Evolutionary conservation across 2,888 invertebrate species (phyloP), one percentile per base, ranked within the genome.

Genomic region (Eristalinus aeneus): DNA sequence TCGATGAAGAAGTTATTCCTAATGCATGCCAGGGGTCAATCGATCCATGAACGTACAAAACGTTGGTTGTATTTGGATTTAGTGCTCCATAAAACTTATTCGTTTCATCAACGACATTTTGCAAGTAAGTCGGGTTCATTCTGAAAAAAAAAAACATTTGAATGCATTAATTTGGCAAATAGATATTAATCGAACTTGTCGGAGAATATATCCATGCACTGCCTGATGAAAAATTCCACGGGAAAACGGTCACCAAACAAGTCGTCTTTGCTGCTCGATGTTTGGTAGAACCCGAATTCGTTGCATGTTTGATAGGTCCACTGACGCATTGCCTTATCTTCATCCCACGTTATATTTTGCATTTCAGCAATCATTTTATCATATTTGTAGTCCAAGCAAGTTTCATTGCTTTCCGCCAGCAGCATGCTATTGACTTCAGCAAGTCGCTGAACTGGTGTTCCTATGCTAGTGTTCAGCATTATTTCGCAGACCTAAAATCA

Each of bases 251-350:
- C 93, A 0, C 97, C 97, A 91, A 98, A 98, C 91, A 95, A 91
- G 23, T 89, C 89, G 0, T 88, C 88, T n/a, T 89, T 89, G n/a
- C 91, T 90, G 16, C 90, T 90, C 0, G 98, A 97, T 0, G 97
- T 97, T 93, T 99, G 98, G 92, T 96, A 99, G 92, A 97, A 99
- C 31, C 98, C 98, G 91, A 98, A 99, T 92, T 99, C 99, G 0
- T 97, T 97, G 91, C 98, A 99, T 0, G 98, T 98, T 93, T 98
- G 98, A 91, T 98, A 98, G 80, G 94, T 96, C 98, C 98, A 98
- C 90, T 97, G 97, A 0, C 98, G 96, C 88, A 94, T 96, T 92
- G 94, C 96, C 94, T 96, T 96, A 91, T 95, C 95, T 12, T 95
- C 94, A 11, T 94, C 93, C 96, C 96, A 97, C 3, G 94, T 94